Evolutionary conservation across 2,797 vertebrate species (phyloP), one percentile per base, ranked within the genome.

Genomic region (Anguilla marmorata): DNA sequence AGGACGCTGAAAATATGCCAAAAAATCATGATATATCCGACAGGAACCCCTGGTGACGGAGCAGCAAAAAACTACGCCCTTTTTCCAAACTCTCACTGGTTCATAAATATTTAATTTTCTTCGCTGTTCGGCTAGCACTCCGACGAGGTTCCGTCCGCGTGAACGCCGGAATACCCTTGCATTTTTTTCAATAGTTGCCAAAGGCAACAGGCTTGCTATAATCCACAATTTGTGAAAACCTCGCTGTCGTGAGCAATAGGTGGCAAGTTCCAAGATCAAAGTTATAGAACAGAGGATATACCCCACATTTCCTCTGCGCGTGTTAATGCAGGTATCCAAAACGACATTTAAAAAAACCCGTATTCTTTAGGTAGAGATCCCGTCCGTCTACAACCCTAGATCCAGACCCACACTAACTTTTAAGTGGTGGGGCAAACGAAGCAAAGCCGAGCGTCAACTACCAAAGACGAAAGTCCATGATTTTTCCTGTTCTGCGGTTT

Each of bases 1-100:
- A 93, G 86, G 85, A 92, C 86, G 85, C 89, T 89, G 87, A 92
- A 87, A 89, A 89, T 88, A 88, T 90, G 87, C 33, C 91, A 86
- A 74, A 90, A 89, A 91, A 91, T 90, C 92, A 92, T 93, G 88
- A 88, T 92, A 91, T 87, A 88, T 90, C 90, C 92, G 89, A 89
- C 88, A 37, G 37, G 87, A 80, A 88, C 9, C 37, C 60, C 69
- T 41, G 33, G 72, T 3, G 21, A 41, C 87, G 69, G 30, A 52
- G 33, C 74, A 52, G 63, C 63, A 87, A 74, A 50, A 2, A n/a
- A 74, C 24, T 50, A 50, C 9, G 69, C n/a, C 66, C 85, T 41
- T 72, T 86, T 52, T 83, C 69, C 86, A 74, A 84, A 85, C 82
- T 86, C 80, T 72, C 50, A 72, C 9, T 72, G 33, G 80, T 52